phyloP scores from a whole-genome alignment of 2,888 invertebrate species.

The Leptinotarsa peninsularis region DNA sequence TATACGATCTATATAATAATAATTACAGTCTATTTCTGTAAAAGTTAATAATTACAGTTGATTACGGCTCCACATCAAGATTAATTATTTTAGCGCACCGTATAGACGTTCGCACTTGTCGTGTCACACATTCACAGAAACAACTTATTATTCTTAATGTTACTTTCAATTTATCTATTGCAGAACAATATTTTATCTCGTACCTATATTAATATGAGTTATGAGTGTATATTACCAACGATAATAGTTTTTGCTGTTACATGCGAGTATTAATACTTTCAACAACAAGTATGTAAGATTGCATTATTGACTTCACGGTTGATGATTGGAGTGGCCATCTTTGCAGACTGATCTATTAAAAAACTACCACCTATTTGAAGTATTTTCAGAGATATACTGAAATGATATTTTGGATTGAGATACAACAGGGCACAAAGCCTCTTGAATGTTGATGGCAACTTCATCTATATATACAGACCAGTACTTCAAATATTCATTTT shows the following conservation, averaged over 20 bases:
- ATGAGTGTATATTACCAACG: slow-evolving; percentile 1
- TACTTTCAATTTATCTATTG: slow-evolving; percentile 19
- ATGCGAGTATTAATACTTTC: neutral
- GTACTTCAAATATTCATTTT: too few species aligned
- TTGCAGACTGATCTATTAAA: too few species aligned
- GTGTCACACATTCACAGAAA: slow-evolving; percentile 18
- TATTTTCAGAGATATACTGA: too few species aligned
- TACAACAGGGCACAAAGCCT: neutral
- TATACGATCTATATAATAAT: slow-evolving; percentile 21
- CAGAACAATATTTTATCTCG: slow-evolving; percentile 19
- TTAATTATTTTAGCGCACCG: slow-evolving; percentile 40
- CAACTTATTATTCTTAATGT: slow-evolving; percentile 22
- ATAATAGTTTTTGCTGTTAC: slow-evolving; percentile 8
- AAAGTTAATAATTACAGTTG: slow-evolving; percentile 32
- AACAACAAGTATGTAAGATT: neutral
- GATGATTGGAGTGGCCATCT: neutral
- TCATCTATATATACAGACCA: too few species aligned
- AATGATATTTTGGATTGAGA: too few species aligned
- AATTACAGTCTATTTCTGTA: slow-evolving; percentile 27
- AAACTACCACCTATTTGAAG: too few species aligned
- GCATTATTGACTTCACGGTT: neutral
- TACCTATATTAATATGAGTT: slow-evolving; percentile 20
- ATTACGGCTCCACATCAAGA: slow-evolving; percentile 42
- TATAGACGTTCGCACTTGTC: slow-evolving; percentile 33
- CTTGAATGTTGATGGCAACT: too few species aligned